Conservation (phyloP, 2,113 vertebrate genomes). For the Sinocyclocheilus grahami region DNA sequence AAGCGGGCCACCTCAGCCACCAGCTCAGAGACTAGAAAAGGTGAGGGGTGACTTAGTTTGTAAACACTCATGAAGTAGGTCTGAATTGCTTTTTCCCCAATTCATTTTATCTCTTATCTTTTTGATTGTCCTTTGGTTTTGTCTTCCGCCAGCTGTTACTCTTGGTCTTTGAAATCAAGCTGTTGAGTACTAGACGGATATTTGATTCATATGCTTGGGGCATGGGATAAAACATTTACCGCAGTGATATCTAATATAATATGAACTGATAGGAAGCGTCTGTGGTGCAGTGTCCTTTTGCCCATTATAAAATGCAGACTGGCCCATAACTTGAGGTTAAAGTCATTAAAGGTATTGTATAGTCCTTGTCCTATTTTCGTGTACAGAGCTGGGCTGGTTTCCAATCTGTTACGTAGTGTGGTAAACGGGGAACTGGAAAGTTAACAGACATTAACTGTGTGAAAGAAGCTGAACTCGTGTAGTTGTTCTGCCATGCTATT, state of each 20-base stretch:
- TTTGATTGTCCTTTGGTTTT: background rate
- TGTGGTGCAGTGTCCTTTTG: conserved; percentile 39
- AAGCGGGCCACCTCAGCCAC: conserved; percentile 70
- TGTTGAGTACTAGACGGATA: background rate
- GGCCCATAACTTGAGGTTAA: background rate
- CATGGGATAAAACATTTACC: background rate
- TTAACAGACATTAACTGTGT: background rate
- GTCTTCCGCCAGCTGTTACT: background rate
- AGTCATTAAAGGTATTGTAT: background rate
- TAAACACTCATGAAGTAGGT: background rate
- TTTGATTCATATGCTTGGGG: background rate
- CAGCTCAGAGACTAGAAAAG: conserved; percentile 73
- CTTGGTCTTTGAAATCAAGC: background rate
- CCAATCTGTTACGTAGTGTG: background rate
- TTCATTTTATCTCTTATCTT: background rate
- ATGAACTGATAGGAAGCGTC: background rate
- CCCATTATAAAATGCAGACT: background rate
- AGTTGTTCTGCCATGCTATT: background rate
- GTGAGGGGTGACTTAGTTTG: conserved; percentile 59
- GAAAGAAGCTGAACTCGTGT: background rate
- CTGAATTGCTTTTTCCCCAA: background rate
- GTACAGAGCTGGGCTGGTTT: background rate
- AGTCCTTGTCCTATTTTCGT: conserved; percentile 11
- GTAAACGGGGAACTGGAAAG: background rate
- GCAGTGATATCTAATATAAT: background rate